phyloP scores from a whole-genome alignment of 92 coral and sea anemone genomes.

The Bergia puertoricense region DNA sequence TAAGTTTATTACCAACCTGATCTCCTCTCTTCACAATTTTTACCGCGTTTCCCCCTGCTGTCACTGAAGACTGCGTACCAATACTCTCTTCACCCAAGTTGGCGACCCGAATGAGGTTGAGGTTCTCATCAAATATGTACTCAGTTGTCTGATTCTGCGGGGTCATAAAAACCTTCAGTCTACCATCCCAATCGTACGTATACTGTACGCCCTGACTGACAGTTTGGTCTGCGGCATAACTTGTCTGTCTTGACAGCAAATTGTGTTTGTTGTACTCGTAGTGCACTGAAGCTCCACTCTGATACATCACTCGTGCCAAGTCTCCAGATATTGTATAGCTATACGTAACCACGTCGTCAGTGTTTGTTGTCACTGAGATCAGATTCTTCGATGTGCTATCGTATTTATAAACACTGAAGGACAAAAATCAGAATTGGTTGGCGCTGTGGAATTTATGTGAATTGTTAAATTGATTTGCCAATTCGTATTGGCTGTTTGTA shows the following conservation, averaged over 20 bases:
- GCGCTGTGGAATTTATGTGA: no score
- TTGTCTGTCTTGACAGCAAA: constrained; percentile 49
- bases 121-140: constrained; percentile 48
- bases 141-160: constrained; percentile 40
- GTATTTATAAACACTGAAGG: constrained; percentile 63
- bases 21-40: constrained; percentile 39
- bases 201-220: constrained; percentile 46
- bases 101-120: constrained; percentile 38
- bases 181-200: constrained; percentile 70
- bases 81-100: constrained; percentile 52
- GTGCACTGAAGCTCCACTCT: constrained; percentile 46
- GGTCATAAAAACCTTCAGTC: constrained; percentile 36
- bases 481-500: no score
- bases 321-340: constrained; percentile 58
- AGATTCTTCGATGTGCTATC: constrained; percentile 38
- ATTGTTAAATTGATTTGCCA: no score
- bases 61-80: constrained; percentile 40
- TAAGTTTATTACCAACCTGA: not conserved
- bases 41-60: constrained; percentile 37
- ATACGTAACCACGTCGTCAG: constrained; percentile 54
- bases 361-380: constrained; percentile 48
- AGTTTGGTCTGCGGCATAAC: constrained; percentile 52
- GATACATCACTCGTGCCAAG: constrained; percentile 67
- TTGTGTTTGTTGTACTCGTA: constrained; percentile 64
- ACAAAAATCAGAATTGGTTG: not conserved